Conservation (phyloP, 2,113 vertebrate species). For the Spea multiplicata region DNA sequence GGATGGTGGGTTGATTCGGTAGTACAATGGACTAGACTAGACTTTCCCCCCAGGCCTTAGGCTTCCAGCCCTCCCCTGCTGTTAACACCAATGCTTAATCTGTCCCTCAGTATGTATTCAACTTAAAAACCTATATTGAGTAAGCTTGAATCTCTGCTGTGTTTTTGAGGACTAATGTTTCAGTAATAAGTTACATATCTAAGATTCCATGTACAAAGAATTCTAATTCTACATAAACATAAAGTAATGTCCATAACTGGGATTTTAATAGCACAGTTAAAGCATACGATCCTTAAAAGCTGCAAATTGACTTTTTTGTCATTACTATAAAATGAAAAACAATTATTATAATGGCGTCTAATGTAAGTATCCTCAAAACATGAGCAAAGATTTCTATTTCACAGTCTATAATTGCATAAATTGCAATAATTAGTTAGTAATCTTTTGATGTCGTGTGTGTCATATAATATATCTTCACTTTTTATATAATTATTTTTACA, state of each 20-base stretch:
- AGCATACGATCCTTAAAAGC: constrained; percentile 12
- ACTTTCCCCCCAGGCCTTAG: too few relatives aligned
- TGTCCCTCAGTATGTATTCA: too few relatives aligned
- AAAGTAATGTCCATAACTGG: constrained; percentile 15
- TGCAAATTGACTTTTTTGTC: constrained; percentile 33
- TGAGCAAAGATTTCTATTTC: constrained; percentile 18
- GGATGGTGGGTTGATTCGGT: too few relatives aligned
- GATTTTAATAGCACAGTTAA: constrained; percentile 10
- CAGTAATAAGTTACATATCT: too few relatives aligned
- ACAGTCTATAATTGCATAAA: constrained; percentile 34
- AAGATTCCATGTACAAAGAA: too few relatives aligned
- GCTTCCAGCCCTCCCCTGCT: too few relatives aligned
- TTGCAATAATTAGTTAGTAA: constrained; percentile 41
- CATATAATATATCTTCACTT: constrained; percentile 27
- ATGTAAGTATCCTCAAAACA: constrained; percentile 29
- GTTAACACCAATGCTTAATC: too few relatives aligned
- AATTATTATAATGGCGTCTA: constrained; percentile 38
- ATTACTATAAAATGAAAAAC: constrained; percentile 33
- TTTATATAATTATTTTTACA: constrained; percentile 37
- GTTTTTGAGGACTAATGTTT: too few relatives aligned
- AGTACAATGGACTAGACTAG: too few relatives aligned
- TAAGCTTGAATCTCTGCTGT: too few relatives aligned
- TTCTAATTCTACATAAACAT: constrained; percentile 9
- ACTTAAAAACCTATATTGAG: too few relatives aligned
- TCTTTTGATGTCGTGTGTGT: constrained; percentile 34